phyloP scores from a whole-genome alignment of 2,888 invertebrate species.

The Monochamus alternatus region DNA sequence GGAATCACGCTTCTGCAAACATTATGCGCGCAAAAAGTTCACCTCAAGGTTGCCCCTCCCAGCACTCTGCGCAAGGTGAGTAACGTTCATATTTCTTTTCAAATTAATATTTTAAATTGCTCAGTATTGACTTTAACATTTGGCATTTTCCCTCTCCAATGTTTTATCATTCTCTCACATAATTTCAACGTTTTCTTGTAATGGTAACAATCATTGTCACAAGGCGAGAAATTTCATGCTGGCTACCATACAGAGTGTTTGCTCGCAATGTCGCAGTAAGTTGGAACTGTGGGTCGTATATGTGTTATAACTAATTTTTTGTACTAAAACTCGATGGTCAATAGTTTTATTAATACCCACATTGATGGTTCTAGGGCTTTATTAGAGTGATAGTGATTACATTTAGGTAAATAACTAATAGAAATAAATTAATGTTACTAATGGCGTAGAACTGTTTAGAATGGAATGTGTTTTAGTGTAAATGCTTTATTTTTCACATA shows the following conservation, averaged over 20 bases:
- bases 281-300: conserved; percentile 54
- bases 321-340: conserved; percentile 25
- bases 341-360: conserved; percentile 29
- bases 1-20: conserved; percentile 77
- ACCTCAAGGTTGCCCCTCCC: conserved; percentile 80
- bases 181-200: conserved; percentile 48
- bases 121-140: conserved; percentile 16
- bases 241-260: conserved; percentile 69
- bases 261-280: conserved; percentile 71
- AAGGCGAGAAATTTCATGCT: conserved; percentile 71
- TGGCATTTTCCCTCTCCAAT: conserved; percentile 30
- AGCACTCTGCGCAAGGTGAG: conserved; percentile 66
- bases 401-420: conserved; percentile 20
- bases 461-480: conserved; percentile 19
- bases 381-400: conserved; percentile 29
- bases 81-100: conserved; percentile 1
- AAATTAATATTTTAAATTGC: conserved; percentile 14
- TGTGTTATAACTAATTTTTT: conserved; percentile 32
- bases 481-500: conserved; percentile 16
- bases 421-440: conserved; percentile 29
- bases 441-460: conserved; percentile 20
- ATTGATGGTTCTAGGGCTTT: conserved; percentile 27
- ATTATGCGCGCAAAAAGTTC: conserved; percentile 81
- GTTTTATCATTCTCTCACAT: conserved; percentile 36
- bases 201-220: conserved; percentile 55